Evolutionary conservation across 2,113 vertebrate species (phyloP), one percentile per base, ranked within the genome.

Genomic region (Ceyx melanurus): DNA sequence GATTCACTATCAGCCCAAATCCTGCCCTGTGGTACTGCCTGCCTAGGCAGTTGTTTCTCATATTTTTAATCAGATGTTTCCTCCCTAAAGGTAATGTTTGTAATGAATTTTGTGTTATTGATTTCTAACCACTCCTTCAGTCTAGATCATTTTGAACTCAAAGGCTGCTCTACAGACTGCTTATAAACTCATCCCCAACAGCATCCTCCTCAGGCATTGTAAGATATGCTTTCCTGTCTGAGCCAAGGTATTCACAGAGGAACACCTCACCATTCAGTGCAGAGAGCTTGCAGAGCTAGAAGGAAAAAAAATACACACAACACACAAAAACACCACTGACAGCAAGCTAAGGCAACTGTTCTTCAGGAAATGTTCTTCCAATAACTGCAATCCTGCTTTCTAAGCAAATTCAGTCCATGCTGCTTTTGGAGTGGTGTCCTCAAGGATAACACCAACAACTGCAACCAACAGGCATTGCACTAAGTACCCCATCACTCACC

Each of bases 51-150:
- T 54, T 68, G 62, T 88, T 93, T 79, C 79, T 82, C 33, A 9
- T 50, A 61, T 86, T 85, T 87, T 61, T 89, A 88, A 92, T 90
- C 86, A 90, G 68, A 73, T 77, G 48, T 71, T 90, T 89, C 67
- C 86, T 88, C 81, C 80, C 68, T 94, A 84, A 84, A 90, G 73
- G 77, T 81, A 89, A 76, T 4, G 8, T 86, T 88, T 83, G 77
- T 84, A 54, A 81, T 86, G n/a, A 92, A 96, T 84, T 93, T 86
- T 40, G 81, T 75, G 78, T 77, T 62, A 77, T 21, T 90, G 83
- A 93, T 90, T 84, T 78, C 71, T 60, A 95, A 43, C 35, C 53
- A n/a, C 74, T 86, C 51, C 48, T 92, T 87, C 80, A 67, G 61
- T 58, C 72, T 81, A 81, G 51, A 78, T 86, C 48, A 75, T 84